Percentiles rank a stretch among this genome's conserved stretches.
phyloP scores from a whole-genome alignment of 2,888 invertebrate genomes.

The Mesorhabditis spiculigera region DNA sequence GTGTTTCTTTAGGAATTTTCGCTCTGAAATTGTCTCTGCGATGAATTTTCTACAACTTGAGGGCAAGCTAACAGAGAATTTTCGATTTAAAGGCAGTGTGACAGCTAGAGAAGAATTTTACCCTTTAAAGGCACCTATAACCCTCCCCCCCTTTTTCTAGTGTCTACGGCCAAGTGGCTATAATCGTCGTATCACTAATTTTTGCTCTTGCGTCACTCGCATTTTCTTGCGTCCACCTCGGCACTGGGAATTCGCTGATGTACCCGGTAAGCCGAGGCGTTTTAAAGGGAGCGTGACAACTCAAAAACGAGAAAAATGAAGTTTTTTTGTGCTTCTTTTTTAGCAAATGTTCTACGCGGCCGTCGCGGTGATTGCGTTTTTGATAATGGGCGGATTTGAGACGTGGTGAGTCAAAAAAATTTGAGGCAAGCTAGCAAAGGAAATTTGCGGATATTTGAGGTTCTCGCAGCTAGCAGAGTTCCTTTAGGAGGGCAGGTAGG shows the following conservation, averaged over 20 bases:
- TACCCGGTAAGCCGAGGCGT: slow-evolving; percentile 26
- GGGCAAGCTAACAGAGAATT: too few relatives aligned
- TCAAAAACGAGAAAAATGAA: too few relatives aligned
- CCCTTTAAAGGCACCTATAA: not conserved
- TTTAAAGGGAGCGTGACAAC: not conserved
- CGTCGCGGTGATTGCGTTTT: slow-evolving; percentile 48
- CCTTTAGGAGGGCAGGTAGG: too few relatives aligned
- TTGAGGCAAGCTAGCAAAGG: too few relatives aligned
- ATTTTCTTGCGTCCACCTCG: slow-evolving; percentile 50
- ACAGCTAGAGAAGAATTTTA: not conserved
- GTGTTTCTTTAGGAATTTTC: too few relatives aligned
- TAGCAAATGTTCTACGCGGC: slow-evolving; percentile 51
- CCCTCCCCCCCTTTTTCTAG: slow-evolving; percentile 28
- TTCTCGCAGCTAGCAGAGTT: too few relatives aligned
- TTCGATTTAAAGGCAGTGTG: too few relatives aligned
- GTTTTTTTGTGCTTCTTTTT: slow-evolving; percentile 9
- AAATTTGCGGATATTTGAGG: too few relatives aligned
- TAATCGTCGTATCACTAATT: slow-evolving; percentile 51
- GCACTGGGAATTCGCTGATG: slow-evolving; percentile 35
- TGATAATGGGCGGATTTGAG: slow-evolving; percentile 55
- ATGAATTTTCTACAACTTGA: too few relatives aligned
- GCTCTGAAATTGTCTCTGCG: too few relatives aligned
- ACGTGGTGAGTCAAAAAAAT: slow-evolving; percentile 36
- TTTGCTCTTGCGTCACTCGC: slow-evolving; percentile 50
- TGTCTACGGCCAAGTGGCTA: slow-evolving; percentile 56